phyloP scores from a whole-genome alignment of 1,140 invertebrate genomes.

The Hylaeus anthracinus region DNA sequence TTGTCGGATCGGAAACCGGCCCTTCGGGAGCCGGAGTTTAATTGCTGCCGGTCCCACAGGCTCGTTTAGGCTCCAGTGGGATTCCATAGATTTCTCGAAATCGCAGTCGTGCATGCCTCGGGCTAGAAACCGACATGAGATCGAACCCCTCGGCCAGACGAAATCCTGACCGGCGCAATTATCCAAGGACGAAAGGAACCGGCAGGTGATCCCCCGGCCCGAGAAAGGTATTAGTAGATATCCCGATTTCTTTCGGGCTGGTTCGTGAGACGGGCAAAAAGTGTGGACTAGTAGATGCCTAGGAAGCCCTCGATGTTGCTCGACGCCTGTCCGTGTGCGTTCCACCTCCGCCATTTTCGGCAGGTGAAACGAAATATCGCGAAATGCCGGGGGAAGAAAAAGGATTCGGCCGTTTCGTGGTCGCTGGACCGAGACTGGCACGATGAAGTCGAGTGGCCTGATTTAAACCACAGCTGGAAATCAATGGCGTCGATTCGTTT shows the following conservation, averaged over 20 bases:
- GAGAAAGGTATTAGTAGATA: conserved; percentile 73
- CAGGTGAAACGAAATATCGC: conserved; percentile 77
- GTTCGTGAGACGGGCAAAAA: conserved; percentile 70
- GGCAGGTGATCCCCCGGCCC: conserved; percentile 71
- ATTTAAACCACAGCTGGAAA: conserved; percentile 41
- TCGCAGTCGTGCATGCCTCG: conserved; percentile 8
- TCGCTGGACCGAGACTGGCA: conserved; percentile 51
- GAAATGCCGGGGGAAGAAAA: conserved; percentile 72
- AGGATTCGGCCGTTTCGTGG: conserved; percentile 67
- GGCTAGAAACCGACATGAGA: conserved; percentile 17
- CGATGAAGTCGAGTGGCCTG: background rate
- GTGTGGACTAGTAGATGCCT: conserved; percentile 74
- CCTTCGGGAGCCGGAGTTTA: conserved; percentile 13
- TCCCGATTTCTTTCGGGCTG: conserved; percentile 65
- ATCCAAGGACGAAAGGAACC: conserved; percentile 72
- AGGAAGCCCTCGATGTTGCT: conserved; percentile 68
- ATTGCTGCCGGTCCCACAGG: conserved; percentile 27
- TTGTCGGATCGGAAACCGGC: background rate
- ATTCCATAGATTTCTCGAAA: conserved; percentile 39
- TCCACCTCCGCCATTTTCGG: conserved; percentile 72
- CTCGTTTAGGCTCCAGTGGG: background rate
- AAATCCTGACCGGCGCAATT: conserved; percentile 68
- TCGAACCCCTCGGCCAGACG: background rate
- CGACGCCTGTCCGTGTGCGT: conserved; percentile 65
- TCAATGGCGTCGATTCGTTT: conserved; percentile 18